phyloP scores from a whole-genome alignment of 2,797 vertebrate species.

The Enteromius treurensis region DNA sequence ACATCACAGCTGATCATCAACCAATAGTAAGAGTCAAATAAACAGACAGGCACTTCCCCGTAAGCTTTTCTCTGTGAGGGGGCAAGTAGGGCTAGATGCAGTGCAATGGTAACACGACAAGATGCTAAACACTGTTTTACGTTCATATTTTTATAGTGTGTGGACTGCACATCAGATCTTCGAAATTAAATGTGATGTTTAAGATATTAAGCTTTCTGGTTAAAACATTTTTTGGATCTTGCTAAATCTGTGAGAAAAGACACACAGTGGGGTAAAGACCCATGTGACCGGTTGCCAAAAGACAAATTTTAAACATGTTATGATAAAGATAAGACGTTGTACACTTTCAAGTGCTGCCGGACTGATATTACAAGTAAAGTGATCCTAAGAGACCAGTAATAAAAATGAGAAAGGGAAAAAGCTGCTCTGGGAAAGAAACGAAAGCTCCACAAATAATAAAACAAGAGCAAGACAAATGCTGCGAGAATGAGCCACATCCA shows the following conservation, averaged over 20 bases:
- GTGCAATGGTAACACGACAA: constrained; percentile 28
- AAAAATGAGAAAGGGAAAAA: neutral
- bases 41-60: constrained; percentile 72
- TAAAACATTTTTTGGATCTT: neutral
- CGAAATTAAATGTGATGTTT: neutral
- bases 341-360: neutral
- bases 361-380: neutral
- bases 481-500: constrained; percentile 27
- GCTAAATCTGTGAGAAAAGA: neutral
- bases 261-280: neutral
- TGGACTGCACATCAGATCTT: constrained; percentile 3
- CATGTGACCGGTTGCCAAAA: neutral
- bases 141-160: constrained; percentile 25
- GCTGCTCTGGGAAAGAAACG: constrained; percentile 13
- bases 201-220: constrained; percentile 9
- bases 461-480: constrained; percentile 23
- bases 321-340: constrained; percentile 1
- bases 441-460: constrained; percentile 5
- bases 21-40: constrained; percentile 50
- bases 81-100: neutral
- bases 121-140: constrained; percentile 42
- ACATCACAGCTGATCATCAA: constrained; percentile 65
- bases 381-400: neutral
- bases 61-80: constrained; percentile 42
- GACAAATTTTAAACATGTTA: neutral